Base-by-base conservation (phyloP, 2,797 vertebrate species). In the Aratinga solstitialis region DNA sequence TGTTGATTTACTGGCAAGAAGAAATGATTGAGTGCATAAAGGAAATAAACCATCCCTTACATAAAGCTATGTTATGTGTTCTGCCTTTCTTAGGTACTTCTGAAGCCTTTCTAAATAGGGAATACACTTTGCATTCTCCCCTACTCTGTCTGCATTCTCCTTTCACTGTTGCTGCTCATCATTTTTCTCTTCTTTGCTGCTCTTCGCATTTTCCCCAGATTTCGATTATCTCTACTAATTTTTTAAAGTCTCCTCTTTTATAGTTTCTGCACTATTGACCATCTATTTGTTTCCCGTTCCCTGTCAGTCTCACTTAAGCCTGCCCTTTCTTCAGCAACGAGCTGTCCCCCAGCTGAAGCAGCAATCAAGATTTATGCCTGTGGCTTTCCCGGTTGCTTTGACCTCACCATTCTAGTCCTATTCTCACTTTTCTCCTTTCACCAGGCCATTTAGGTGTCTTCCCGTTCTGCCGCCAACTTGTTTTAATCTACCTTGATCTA, bases 281-380 rank as follows among this genome's bases (percentile, higher is more conserved):
- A 75, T 58, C 66, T 87, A 22, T 89, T 95, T 95, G 48, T 90
- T 92, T 94, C 54, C 67, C 50, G 18, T 92, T 92, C 23, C 34
- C 43, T 81, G 68, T 85, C 92, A 92, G 51, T 91, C 91, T 87
- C 81, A 67, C 54, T 93, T 83, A 89, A 95, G 17, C 50, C 45
- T 87, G 79, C 43, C 78, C 93, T 88, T 92, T 48, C 78, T 87
- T 81, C 67, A 89, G 69, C 42, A 18, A 10, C 34, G 48, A 87
- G n/a, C 87, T 89, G 68, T 92, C 21, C 48, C n/a, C 18, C 48
- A 72, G 65, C 23, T 69, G 71, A 83, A 30, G 67, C 56, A 89
- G 50, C 42, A 85, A 38, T 92, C 90, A 85, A 54, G 78, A 95
- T 92, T 72, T 87, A 80, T 94, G 67, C 50, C 67, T 73, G 24